Base-by-base conservation (phyloP, 2,797 vertebrate species). In the Allobates femoralis region DNA sequence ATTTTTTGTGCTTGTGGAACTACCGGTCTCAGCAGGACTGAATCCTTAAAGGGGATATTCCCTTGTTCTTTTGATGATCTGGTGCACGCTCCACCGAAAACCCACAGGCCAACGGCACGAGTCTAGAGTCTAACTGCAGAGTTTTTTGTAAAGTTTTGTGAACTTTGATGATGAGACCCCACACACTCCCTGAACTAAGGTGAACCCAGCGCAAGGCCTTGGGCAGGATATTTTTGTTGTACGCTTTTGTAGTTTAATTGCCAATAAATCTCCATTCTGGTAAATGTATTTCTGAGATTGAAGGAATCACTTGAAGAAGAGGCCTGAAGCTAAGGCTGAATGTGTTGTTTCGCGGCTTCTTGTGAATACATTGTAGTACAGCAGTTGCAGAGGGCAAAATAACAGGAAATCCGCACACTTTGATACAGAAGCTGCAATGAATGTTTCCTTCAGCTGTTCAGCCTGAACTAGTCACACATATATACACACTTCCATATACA, bases 71-170 rank as follows among this genome's bases (percentile, higher is more conserved):
- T 30, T 46, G 78, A 60, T 62, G 78, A 37, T 79, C 41, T 79
- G 56, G n/a, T 8, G 37, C 71, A 14, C 26, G 37, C 67, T 55
- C 58, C 67, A 73, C 67, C 16, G 30, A 58, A 73, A 78, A 83
- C 73, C 51, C 81, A 83, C 81, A 83, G 50, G 21, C 81, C 53
- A 83, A 83, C 67, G 67, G 81, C 81, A 60, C 26, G 18, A 56
- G n/a, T n/a, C n/a, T n/a, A n/a, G 81, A 83, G 53, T 34, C 46
- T 69, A 81, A 16, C 53, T 56, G 67, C 67, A 74, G 32, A 23
- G 73, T 74, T 73, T 60, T 55, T 73, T 46, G 41, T 46, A 46
- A 46, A 46, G 41, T 46, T 46, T 46, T 46, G 34, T 21, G 67
- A 21, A 77, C 51, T 73, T 73, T 56, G 51, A 83, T 83, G 81